These are phyloP conservation scores for Drosophila nigrodunni DNA, from an alignment of 1,140 invertebrate genomes.

Conservation along the genomic window DNA sequence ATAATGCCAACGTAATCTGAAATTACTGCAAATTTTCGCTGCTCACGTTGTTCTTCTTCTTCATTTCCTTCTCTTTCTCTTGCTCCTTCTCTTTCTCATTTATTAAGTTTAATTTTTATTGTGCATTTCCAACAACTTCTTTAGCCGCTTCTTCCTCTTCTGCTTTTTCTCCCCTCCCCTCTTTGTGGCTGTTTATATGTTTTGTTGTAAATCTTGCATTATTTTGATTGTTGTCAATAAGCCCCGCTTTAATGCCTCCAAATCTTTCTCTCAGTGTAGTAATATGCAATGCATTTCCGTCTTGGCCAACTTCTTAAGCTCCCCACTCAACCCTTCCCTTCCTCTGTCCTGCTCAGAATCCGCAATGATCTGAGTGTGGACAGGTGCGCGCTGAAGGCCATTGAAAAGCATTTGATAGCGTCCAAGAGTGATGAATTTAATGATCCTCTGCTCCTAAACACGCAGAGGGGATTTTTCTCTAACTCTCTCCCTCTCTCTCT, in stretches of 20 bases:
- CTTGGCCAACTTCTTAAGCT: conserved; percentile 23
- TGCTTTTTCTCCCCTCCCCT: no score
- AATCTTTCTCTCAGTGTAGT: conserved; percentile 23
- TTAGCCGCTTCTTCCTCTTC: conserved; percentile 2
- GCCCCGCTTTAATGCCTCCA: conserved; percentile 59
- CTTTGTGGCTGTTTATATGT: conserved; percentile 14
- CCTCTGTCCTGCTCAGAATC: background rate
- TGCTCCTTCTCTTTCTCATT: conserved; percentile 38
- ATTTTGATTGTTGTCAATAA: conserved; percentile 79
- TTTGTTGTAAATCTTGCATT: conserved; percentile 66
- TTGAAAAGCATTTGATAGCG: conserved; percentile 42
- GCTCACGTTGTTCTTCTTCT: conserved; percentile 48
- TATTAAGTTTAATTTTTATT: conserved; percentile 52
- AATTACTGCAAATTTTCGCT: conserved; percentile 79
- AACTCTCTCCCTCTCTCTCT: background rate
- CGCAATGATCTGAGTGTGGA: conserved; percentile 19
- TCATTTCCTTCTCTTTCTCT: conserved; percentile 17
- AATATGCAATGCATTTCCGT: conserved; percentile 37
- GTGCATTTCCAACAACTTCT: conserved; percentile 44
- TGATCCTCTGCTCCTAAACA: conserved; percentile 58
- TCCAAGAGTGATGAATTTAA: conserved; percentile 56
- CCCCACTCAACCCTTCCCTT: background rate
- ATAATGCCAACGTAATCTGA: conserved; percentile 77
- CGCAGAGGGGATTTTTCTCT: conserved; percentile 10
- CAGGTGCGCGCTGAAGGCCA: conserved; percentile 49